Evolutionary conservation across 2,888 invertebrate species (phyloP), one percentile per base, ranked within the genome.

Genomic region (Dynastes grantii): DNA sequence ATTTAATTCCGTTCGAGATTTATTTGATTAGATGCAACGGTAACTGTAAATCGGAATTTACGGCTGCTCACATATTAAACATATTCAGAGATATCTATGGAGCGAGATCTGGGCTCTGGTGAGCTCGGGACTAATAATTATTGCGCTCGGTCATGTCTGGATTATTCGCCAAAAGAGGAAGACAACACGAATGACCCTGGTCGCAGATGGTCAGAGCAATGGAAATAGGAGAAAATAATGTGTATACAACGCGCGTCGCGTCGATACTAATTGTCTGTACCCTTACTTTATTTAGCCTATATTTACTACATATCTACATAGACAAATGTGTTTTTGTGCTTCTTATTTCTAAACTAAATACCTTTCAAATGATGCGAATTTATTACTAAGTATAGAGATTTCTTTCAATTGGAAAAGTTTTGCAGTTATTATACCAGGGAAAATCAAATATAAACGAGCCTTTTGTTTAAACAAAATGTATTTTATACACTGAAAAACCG

Each of bases 21-120:
- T 70, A 70, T 70, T 70, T 70, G 70, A 70, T 70, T 53, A 70
- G 70, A 53, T 70, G 53, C 53, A 70, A 32, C 29, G 70, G 70
- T 70, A 70, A 70, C 70, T 70, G 70, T 70, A 70, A 70, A 70
- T 53, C 32, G 27, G 37, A 70, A 70, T 70, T 70, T 70, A 70
- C 53, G 49, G 70, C 70, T 32, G 70, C 32, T 53, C 32, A 70
- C 53, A 70, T 70, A 70, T 53, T 53, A 70, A 70, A 70, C 53
- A 70, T 70, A 70, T 70, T 70, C 53, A 70, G 70, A 53, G 37
- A 4, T 64, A 58, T 58, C 16, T 58, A 16, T 22, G 22, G 22
- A 58, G 55, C 55, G 55, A 58, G 55, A 16, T 58, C 55, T 58
- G 22, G 22, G 22, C 22, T 58, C 2, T 58, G 53, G n/a, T 53